Conservation (phyloP, 2,888 invertebrate species). For the Axea sp. region DNA sequence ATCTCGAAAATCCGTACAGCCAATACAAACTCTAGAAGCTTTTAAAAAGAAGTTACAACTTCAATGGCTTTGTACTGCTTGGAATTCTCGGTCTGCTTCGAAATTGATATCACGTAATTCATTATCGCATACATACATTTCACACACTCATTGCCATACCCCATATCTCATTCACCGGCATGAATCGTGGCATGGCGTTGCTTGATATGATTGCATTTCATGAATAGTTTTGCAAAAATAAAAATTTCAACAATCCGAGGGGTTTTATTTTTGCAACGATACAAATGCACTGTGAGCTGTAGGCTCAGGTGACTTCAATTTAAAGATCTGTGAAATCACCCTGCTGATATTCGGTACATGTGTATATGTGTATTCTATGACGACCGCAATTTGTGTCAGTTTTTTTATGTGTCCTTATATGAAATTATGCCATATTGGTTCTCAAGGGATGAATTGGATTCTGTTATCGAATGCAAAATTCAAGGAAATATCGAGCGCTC, state of each 20-base stretch:
- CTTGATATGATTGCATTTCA: conserved; percentile 58
- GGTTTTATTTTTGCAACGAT: conserved; percentile 36
- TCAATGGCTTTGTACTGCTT: conserved; percentile 49
- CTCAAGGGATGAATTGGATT: conserved; percentile 17
- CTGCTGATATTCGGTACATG: conserved; percentile 71
- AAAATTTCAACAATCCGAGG: conserved; percentile 9
- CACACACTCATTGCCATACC: conserved; percentile 45
- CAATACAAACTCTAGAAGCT: too few relatives aligned
- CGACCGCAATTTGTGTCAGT: conserved; percentile 9
- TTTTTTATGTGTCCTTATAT: background rate
- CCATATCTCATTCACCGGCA: conserved; percentile 66
- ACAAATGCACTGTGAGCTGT: conserved; percentile 73
- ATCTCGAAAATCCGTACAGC: too few relatives aligned
- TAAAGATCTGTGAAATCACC: conserved; percentile 4
- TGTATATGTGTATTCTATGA: conserved; percentile 37
- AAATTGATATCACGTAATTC: conserved; percentile 53
- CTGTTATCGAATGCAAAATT: conserved; percentile 6
- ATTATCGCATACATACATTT: conserved; percentile 48
- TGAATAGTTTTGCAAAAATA: conserved; percentile 45
- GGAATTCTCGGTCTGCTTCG: conserved; percentile 47
- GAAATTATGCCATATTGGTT: conserved; percentile 7
- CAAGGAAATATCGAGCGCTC: background rate
- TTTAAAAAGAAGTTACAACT: too few relatives aligned
- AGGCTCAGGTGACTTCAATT: conserved; percentile 67
- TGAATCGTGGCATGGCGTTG: conserved; percentile 68